Conservation (phyloP, 2,797 vertebrate species). For the Eurystomus glaucurus region DNA sequence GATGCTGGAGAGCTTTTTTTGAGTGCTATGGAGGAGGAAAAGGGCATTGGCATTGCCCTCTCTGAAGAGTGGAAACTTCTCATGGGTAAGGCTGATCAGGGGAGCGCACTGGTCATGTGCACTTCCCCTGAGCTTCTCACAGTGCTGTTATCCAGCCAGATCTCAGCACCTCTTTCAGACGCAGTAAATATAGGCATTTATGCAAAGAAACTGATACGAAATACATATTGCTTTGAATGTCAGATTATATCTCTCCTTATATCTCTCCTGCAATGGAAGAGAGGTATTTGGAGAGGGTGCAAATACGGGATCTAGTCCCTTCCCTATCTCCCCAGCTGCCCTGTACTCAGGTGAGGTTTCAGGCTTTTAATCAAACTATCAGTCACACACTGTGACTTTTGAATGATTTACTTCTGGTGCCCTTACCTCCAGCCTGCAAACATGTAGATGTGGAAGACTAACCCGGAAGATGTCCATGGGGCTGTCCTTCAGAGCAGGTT, state of each 20-base stretch:
- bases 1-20: not conserved
- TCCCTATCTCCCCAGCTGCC: not conserved
- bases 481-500: not conserved
- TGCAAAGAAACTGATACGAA: not conserved
- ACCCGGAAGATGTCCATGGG: not conserved
- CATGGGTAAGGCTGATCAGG: not conserved
- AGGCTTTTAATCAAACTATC: not conserved
- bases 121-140: not conserved
- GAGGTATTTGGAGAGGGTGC: not conserved
- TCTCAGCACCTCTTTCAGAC: not conserved
- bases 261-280: not conserved
- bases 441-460: accelerated
- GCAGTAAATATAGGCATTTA: not conserved
- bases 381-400: not conserved
- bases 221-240: not conserved
- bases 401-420: not conserved
- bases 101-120: not conserved
- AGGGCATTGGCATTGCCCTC: not conserved
- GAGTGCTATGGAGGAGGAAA: not conserved
- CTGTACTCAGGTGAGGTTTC: not conserved
- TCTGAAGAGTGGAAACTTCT: not conserved
- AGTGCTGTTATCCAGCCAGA: not conserved
- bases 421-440: not conserved
- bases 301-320: not conserved
- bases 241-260: not conserved